Conservation (phyloP, 1,140 invertebrate species). For the Lasioglossum baleicum region DNA sequence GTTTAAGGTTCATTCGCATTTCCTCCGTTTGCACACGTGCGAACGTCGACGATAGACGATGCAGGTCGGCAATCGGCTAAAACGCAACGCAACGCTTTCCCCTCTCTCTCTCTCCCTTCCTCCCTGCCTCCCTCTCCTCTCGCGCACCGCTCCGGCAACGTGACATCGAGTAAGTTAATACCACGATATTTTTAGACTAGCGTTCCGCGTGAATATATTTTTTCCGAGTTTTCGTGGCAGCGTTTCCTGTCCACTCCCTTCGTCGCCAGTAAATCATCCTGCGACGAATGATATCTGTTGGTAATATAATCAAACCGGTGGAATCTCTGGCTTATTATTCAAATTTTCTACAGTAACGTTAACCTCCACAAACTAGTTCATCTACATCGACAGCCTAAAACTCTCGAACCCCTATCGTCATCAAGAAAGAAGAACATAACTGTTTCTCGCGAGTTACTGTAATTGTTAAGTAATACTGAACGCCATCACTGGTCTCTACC, state of each 20-base stretch:
- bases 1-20: constrained; percentile 34
- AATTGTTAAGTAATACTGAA: too few relatives aligned
- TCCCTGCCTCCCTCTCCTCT: background rate
- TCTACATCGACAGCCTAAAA: too few relatives aligned
- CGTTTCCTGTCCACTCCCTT: background rate
- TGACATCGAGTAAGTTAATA: constrained; percentile 6
- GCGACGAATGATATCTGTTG: background rate
- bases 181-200: background rate
- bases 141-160: background rate
- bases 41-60: background rate
- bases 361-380: too few relatives aligned
- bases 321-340: too few relatives aligned
- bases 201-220: background rate
- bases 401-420: too few relatives aligned
- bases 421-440: too few relatives aligned
- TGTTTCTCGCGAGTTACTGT: too few relatives aligned
- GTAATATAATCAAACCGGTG: too few relatives aligned
- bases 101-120: background rate
- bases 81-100: background rate
- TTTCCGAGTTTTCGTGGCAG: background rate
- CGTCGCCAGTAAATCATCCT: background rate
- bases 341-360: too few relatives aligned
- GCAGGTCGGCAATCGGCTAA: constrained; percentile 8
- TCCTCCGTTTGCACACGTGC: constrained; percentile 20
- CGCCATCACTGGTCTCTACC: too few relatives aligned